Evolutionary conservation across 2,888 invertebrate species (phyloP).

Genomic region (Thalpophila matura): DNA sequence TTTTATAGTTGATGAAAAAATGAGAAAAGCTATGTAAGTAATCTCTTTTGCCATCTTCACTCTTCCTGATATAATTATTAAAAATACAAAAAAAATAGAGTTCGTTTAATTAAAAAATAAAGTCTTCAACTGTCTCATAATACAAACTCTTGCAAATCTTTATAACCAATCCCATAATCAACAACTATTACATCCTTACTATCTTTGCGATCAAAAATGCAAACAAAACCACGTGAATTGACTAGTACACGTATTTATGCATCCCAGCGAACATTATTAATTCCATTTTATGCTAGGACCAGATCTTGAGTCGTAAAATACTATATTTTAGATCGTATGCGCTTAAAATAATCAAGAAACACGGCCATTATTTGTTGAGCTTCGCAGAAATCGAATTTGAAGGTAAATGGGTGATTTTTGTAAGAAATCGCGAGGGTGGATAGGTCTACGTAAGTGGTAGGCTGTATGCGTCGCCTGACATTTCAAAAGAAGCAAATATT

Average conservation of each 20-base stretch:
- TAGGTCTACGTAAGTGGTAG: conserved; percentile 19
- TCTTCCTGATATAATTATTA: neutral
- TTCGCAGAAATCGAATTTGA: conserved; percentile 9
- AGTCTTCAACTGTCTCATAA: neutral
- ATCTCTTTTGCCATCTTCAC: no score
- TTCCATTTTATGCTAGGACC: conserved; percentile 54
- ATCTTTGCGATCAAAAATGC: conserved; percentile 45
- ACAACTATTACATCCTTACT: conserved; percentile 4
- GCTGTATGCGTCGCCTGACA: conserved; percentile 18
- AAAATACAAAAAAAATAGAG: conserved; percentile 3
- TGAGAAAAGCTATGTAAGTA: no score
- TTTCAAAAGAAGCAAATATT: conserved; percentile 19
- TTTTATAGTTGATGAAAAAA: no score
- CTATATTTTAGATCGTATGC: conserved; percentile 43
- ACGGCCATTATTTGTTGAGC: conserved; percentile 47
- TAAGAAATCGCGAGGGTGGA: conserved; percentile 5
- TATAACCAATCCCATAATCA: conserved; percentile 12
- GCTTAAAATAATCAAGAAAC: conserved; percentile 58
- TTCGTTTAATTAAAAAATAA: no score
- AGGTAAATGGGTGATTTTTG: neutral
- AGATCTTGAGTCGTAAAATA: conserved; percentile 51
- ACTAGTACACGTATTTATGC: conserved; percentile 52
- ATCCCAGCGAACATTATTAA: conserved; percentile 41
- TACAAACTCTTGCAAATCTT: conserved; percentile 6
- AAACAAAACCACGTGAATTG: conserved; percentile 36